These are phyloP conservation scores for Oxyruncus cristatus DNA, from an alignment of 2,113 vertebrate genomes.

Conservation along the genomic window DNA sequence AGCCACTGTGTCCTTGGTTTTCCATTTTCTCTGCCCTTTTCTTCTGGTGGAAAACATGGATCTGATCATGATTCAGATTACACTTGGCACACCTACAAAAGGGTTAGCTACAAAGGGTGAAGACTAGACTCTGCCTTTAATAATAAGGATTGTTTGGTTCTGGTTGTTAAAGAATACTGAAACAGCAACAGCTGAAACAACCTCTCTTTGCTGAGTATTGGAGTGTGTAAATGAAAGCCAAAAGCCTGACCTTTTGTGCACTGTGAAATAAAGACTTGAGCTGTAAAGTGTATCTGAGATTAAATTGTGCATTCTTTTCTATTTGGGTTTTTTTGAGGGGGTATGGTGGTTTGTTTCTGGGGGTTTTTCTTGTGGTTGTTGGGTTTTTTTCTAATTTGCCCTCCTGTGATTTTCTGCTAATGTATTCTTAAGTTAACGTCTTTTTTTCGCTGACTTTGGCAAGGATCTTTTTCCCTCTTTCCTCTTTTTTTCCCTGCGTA, in stretches of 20 bases:
- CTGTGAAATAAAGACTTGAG: background rate
- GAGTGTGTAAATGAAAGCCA: background rate
- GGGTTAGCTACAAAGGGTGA: background rate
- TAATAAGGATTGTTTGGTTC: background rate
- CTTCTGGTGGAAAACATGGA: background rate
- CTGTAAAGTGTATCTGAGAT: background rate
- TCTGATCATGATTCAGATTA: background rate
- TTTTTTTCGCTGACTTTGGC: background rate
- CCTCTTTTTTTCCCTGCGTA: background rate
- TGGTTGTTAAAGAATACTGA: background rate
- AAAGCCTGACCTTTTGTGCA: background rate
- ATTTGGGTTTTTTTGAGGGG: rapidly evolving
- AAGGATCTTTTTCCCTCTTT: background rate
- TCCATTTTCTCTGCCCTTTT: background rate
- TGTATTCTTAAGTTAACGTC: background rate
- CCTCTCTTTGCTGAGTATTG: background rate
- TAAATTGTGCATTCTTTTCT: background rate
- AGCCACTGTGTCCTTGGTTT: background rate
- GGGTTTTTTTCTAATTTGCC: background rate
- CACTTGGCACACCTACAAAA: background rate
- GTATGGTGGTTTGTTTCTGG: background rate
- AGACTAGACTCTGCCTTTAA: background rate
- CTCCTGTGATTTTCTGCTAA: background rate
- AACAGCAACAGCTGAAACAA: background rate
- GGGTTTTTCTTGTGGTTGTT: background rate